Evolutionary conservation across 2,113 vertebrate species (phyloP).

Genomic region (Carassius gibelio): DNA sequence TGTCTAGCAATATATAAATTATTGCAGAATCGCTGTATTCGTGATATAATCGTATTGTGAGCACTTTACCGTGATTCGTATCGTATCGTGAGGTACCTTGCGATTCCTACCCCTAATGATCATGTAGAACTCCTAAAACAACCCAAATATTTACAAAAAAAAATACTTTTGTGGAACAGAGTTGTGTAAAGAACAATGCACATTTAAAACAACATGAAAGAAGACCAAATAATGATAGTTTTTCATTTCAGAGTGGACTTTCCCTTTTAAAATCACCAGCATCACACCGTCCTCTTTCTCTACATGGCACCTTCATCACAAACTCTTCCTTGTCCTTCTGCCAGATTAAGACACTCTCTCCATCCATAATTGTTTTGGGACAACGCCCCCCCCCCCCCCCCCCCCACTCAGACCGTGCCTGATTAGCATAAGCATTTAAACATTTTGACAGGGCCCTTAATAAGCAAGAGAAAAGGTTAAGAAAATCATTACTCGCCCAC

Average conservation of each 20-base stretch:
- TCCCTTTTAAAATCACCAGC: not conserved
- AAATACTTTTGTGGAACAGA: too few relatives aligned
- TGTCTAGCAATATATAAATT: too few relatives aligned
- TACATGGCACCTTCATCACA: slow-evolving; percentile 6
- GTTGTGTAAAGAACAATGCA: too few relatives aligned
- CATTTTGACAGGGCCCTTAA: slow-evolving; percentile 68
- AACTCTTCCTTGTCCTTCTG: not conserved
- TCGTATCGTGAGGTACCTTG: too few relatives aligned
- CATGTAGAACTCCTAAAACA: too few relatives aligned
- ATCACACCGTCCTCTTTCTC: slow-evolving; percentile 3
- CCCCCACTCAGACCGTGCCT: slow-evolving; percentile 31
- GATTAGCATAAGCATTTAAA: slow-evolving; percentile 71
- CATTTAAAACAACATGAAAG: not conserved
- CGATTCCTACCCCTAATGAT: too few relatives aligned
- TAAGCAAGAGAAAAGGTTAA: slow-evolving; percentile 68
- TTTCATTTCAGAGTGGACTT: not conserved
- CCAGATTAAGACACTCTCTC: slow-evolving; percentile 52
- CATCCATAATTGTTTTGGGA: slow-evolving; percentile 56
- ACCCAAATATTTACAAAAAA: too few relatives aligned
- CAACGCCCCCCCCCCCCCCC: not conserved
- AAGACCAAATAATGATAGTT: not conserved
- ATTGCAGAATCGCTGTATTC: too few relatives aligned
- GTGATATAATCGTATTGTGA: too few relatives aligned
- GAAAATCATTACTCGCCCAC: slow-evolving; percentile 65
- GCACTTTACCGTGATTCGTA: too few relatives aligned